Base-by-base conservation (phyloP, 1,140 invertebrate species). In the Tetraneura akinire region DNA sequence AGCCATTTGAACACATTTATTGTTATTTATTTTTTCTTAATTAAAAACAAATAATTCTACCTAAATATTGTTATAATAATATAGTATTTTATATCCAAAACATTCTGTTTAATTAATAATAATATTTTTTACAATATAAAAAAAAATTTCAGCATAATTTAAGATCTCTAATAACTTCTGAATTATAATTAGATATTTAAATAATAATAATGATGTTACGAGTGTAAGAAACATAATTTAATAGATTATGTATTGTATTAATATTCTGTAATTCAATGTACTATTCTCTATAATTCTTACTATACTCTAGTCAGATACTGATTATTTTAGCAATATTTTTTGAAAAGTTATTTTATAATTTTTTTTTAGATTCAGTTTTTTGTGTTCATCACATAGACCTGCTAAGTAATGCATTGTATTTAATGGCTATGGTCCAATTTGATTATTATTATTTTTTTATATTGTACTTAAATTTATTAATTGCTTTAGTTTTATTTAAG, bases 341-440 rank as follows among this genome's bases (percentile, higher is more conserved):
- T 37, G 3, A 4, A 37, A 37, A 8, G 8, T 68, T 45, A 5
- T 45, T n/a, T 68, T 68, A 13, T 42, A 42, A n/a, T 37, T 4
- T 37, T 37, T 4, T 4, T 37, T 23, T 42, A 13, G 11, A 14
- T 68, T 23, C 37, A 68, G 5, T 23, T 42, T 68, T 68, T 68
- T 68, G 64, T 68, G 64, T 68, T 68, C 64, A 68, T 68, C 21
- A 45, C 14, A 14, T 53, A 37, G 32, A 37, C 32, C 8, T 62
- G 16, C 13, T 29, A 16, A 29, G 14, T 62, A 16, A 18, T 62
- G 16, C 29, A 29, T 29, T 18, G 26, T 32, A 26, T 16, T 62
- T 23, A 62, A 0, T 26, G 16, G 29, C 26, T 62, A 9, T 29
- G 8, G 32, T 37, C n/a, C n/a, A n/a, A 14, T 62, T 29, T 9